These are phyloP conservation scores for Phataginus tetradactyla DNA, from an alignment of 2,797 vertebrate genomes.

Conservation along the genomic window DNA sequence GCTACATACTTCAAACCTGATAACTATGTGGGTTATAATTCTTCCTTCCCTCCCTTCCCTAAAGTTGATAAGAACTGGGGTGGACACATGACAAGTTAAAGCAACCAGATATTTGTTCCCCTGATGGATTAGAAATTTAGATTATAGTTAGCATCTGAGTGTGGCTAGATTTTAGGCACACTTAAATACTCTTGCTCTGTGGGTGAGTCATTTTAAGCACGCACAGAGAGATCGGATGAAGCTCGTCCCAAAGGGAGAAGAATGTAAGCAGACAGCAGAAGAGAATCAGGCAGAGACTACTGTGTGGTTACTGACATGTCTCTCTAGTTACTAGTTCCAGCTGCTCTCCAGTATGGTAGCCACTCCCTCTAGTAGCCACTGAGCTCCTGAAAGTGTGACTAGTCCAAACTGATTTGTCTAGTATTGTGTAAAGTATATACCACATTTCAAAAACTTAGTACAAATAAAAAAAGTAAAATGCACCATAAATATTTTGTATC, in stretches of 20 bases:
- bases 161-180: neutral
- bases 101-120: neutral
- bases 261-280: neutral
- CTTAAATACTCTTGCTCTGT: neutral
- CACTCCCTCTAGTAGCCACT: neutral
- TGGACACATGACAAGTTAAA: neutral
- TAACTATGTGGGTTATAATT: neutral
- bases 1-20: neutral
- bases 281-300: neutral
- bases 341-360: neutral
- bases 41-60: neutral
- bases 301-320: neutral
- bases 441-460: neutral
- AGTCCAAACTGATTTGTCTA: neutral
- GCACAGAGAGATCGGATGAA: neutral
- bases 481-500: neutral
- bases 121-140: neutral
- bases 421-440: neutral
- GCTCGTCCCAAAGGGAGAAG: neutral
- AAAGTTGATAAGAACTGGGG: neutral
- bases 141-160: neutral
- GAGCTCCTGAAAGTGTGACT: neutral
- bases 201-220: neutral
- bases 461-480: neutral
- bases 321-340: neutral